Evolutionary conservation across 2,113 vertebrate species (phyloP), one percentile per base, ranked within the genome.

Genomic region (Camelus dromedarius): DNA sequence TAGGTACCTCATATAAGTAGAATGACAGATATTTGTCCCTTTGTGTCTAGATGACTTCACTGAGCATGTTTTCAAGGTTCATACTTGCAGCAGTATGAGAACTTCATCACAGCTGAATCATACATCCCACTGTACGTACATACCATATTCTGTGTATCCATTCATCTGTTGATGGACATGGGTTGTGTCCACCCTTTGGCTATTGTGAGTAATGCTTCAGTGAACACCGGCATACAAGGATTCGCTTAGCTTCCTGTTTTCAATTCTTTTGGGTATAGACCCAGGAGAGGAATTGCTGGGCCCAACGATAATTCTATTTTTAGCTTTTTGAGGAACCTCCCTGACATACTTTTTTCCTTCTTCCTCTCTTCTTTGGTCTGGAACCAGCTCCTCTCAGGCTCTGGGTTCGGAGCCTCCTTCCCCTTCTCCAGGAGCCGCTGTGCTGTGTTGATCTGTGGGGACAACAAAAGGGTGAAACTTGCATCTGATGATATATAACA

Each of bases 331-430:
- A n/a, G 56, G 46, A 83, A 52, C 7, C 19, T 66, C 13, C 26
- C 38, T 0, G 8, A 98, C 99, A 99, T 97, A 99, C 99, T 73
- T 92, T 99, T 99, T 12, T 99, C 99, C 93, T 99, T 99, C 97
- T 99, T 99, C 75, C 99, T 98, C 96, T 99, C 99, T 86, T 99
- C 99, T 73, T 98, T 99, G 19, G 99, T 99, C 97, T 99, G 99
- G 97, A 99, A 99, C 99, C 99, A 99, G 93, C 98, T 99, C 75
- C 99, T 98, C 92, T 99, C 98, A 16, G 98, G 96, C n/a, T 98
- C 96, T 1, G 96, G 84, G 0, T 72, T n/a, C 1, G 83, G 62
- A 48, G 98, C 98, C 38, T 98, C 97, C 56, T 98, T 98, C 75
- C 98, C 98, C 6, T 98, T 96, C 81, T 98, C 98, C n/a, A 99